These are phyloP conservation scores for Heterotilapia buettikoferi DNA, from an alignment of 2,113 vertebrate species.

Conservation along the genomic window DNA sequence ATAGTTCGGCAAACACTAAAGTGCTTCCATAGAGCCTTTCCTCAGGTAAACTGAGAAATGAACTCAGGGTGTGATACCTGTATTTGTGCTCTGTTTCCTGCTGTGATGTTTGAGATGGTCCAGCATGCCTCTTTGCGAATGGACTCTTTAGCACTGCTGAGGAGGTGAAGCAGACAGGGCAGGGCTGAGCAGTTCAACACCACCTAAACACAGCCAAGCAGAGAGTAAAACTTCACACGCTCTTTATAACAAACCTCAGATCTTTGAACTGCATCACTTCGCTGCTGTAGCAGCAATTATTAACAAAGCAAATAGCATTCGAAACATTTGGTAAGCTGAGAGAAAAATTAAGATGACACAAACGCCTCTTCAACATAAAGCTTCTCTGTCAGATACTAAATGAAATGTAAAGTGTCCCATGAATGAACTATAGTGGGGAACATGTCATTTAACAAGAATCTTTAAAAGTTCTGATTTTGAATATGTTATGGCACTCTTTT, in stretches of 20 bases:
- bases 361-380: neutral
- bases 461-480: too few species aligned
- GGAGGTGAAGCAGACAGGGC: constrained; percentile 92
- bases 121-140: constrained; percentile 98
- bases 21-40: neutral
- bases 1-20: neutral
- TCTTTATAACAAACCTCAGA: neutral
- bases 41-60: neutral
- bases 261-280: neutral
- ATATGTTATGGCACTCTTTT: neutral
- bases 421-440: neutral
- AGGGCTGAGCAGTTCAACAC: constrained; percentile 97
- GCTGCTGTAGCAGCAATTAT: neutral
- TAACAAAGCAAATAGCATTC: neutral
- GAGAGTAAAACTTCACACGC: neutral
- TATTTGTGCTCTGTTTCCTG: constrained; percentile 95
- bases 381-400: neutral
- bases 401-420: neutral
- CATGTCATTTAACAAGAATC: neutral
- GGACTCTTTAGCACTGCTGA: constrained; percentile 96
- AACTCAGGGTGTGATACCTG: constrained; percentile 71
- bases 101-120: constrained; percentile 99
- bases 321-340: neutral
- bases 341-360: neutral
- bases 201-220: constrained; percentile 71